These are phyloP conservation scores for Hemibagrus guttatus DNA, from an alignment of 2,797 vertebrate genomes.

Conservation along the genomic window DNA sequence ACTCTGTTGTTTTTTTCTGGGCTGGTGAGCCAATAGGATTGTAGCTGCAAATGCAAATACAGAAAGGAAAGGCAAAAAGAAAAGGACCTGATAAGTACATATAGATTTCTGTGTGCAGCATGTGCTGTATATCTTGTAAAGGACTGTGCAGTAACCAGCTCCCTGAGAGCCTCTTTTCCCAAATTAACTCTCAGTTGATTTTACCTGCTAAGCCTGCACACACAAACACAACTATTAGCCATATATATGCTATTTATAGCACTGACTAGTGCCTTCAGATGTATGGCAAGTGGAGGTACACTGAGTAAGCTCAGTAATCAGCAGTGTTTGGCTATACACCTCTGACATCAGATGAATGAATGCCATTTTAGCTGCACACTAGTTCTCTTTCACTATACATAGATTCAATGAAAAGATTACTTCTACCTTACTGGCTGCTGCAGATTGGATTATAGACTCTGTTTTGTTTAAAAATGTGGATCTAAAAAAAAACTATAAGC, in stretches of 20 bases:
- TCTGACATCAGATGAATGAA: constrained; percentile 71
- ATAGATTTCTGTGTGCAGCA: background rate
- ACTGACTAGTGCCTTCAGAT: constrained; percentile 50
- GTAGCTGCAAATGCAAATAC: constrained; percentile 12
- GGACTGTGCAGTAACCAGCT: background rate
- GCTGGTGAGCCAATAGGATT: background rate
- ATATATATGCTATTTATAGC: constrained; percentile 67
- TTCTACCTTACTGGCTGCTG: constrained; percentile 34
- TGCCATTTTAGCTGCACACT: constrained; percentile 66
- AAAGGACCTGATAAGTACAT: background rate
- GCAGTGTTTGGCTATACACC: constrained; percentile 27
- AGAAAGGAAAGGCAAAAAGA: background rate
- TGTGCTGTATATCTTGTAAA: background rate
- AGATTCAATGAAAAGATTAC: constrained; percentile 62
- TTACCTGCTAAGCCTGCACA: constrained; percentile 62
- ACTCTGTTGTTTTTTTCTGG: constrained; percentile 60
- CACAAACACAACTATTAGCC: constrained; percentile 64
- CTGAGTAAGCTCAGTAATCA: constrained; percentile 54
- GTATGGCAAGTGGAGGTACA: constrained; percentile 48
- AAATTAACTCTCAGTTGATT: constrained; percentile 50
- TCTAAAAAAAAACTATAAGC: background rate
- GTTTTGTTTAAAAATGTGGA: constrained; percentile 7
- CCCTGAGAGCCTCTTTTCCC: background rate
- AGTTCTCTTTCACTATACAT: constrained; percentile 75
- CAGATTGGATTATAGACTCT: constrained; percentile 13